Base-by-base conservation (phyloP, 2,113 vertebrate species). In the Bos javanicus region DNA sequence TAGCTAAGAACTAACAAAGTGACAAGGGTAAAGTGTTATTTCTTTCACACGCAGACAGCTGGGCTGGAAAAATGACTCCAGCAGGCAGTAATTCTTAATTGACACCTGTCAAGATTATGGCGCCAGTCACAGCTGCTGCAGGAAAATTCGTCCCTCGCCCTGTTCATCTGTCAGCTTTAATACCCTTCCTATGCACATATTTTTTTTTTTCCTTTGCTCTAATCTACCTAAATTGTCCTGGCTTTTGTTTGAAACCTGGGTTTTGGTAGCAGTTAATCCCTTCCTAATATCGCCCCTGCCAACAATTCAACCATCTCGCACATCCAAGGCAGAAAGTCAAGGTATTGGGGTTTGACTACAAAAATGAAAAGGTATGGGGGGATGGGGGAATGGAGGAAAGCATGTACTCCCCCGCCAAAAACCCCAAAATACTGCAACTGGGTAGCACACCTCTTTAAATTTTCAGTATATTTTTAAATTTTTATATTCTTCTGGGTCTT, bases 11-110 rank as follows among this genome's bases (percentile, higher is more conserved):
- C 99, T 99, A 99, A 99, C 99, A 99, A 99, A 99, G 99, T 99
- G 99, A 99, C 99, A 99, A 99, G 99, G 99, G 99, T 99, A 99
- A 99, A 99, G 99, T 99, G 99, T 99, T 99, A 99, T 99, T 99
- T 99, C 99, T 99, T 99, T 99, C 99, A 99, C 99, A 99, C 99
- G 99, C 99, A 99, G 99, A 99, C 99, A 99, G 99, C 99, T 99
- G 99, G 99, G 99, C 99, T 99, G 99, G 99, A 99, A 99, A 99
- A 99, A 99, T 99, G 99, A 99, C 99, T 99, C 98, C 99, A 99
- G 99, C 99, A 99, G 98, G 99, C 99, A 99, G 99, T 99, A 99
- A 99, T 99, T 99, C 99, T 99, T 99, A 99, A 99, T 99, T 99
- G 99, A 99, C 99, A 99, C 99, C 99, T 99, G 99, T 99, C 99